Evolutionary conservation across 2,888 invertebrate genomes (phyloP).

Genomic region (Coelogynopora nodosa): DNA sequence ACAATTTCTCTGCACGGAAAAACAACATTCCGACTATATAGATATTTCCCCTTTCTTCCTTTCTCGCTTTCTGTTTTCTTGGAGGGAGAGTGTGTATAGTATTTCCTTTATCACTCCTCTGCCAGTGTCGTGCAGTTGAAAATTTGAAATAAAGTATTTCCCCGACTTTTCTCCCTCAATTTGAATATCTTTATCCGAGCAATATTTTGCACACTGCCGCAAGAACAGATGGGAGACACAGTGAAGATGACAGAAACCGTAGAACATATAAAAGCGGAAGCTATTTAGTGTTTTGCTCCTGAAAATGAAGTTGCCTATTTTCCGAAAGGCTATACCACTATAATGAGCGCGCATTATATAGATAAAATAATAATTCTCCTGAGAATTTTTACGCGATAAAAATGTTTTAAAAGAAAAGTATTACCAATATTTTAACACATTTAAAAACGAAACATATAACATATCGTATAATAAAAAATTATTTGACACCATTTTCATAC

Average conservation of each 20-base stretch:
- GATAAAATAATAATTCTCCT: no score
- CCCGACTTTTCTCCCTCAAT: not conserved
- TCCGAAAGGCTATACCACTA: no score
- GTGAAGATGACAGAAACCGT: not conserved
- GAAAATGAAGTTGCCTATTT: no score
- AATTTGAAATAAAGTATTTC: not conserved
- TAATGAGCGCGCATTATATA: no score
- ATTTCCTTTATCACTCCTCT: not conserved
- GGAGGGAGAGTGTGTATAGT: not conserved
- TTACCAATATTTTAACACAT: no score
- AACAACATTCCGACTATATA: not conserved
- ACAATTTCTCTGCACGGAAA: constrained; percentile 1
- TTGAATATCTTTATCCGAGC: not conserved
- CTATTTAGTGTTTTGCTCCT: not conserved
- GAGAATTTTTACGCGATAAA: no score
- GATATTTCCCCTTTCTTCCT: not conserved
- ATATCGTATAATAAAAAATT: no score
- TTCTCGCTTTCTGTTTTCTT: not conserved
- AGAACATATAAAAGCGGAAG: not conserved
- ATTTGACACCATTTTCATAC: no score
- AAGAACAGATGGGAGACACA: not conserved
- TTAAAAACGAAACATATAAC: no score
- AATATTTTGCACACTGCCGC: no score
- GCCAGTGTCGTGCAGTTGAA: not conserved
- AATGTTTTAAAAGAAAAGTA: no score